These are phyloP conservation scores for Melanotaenia trifasciata DNA, from an alignment of 2,797 vertebrate species.

Conservation along the genomic window DNA sequence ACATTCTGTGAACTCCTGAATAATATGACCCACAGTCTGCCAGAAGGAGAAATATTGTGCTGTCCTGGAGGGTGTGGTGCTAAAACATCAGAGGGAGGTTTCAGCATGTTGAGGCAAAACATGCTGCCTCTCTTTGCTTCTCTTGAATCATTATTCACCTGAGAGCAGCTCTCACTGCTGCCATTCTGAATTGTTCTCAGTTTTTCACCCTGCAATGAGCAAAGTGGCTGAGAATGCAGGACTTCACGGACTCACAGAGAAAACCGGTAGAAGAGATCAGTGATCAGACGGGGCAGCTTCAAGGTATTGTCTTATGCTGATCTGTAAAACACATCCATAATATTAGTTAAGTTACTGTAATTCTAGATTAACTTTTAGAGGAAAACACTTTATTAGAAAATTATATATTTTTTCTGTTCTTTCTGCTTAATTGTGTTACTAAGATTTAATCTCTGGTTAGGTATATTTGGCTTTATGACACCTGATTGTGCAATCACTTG, in stretches of 20 bases:
- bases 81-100: slow-evolving; percentile 31
- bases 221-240: slow-evolving; percentile 48
- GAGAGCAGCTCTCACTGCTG: not conserved
- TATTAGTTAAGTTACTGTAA: not conserved
- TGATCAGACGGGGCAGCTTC: slow-evolving; percentile 3
- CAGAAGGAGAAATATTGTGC: slow-evolving; percentile 18
- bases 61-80: slow-evolving; percentile 42
- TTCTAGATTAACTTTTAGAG: not conserved
- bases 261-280: slow-evolving; percentile 21
- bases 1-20: not conserved
- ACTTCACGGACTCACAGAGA: slow-evolving; percentile 17
- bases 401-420: not conserved
- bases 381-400: not conserved
- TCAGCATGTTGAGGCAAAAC: slow-evolving; percentile 67
- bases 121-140: slow-evolving; percentile 22
- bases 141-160: slow-evolving; percentile 17
- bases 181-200: not conserved
- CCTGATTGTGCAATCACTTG: slow-evolving; percentile 20
- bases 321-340: not conserved
- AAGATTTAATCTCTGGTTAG: not conserved
- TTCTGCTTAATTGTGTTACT: not conserved
- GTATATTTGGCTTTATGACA: not conserved
- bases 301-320: slow-evolving; percentile 49
- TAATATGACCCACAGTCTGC: slow-evolving; percentile 9
- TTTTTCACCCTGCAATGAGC: slow-evolving; percentile 1